Evolutionary conservation across 2,113 vertebrate genomes (phyloP).

Genomic region (Anguilla rostrata): DNA sequence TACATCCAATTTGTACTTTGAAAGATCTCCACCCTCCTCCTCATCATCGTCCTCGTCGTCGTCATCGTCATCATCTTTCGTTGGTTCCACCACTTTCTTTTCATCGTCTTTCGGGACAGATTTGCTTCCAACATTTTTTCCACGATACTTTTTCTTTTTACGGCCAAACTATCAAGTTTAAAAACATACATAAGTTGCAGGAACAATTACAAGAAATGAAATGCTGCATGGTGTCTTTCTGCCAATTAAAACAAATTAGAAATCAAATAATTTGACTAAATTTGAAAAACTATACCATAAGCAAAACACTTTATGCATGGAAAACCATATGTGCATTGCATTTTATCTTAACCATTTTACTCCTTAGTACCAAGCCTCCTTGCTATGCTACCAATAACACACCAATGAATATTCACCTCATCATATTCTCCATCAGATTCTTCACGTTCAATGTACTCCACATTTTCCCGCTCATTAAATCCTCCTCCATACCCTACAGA

Average conservation of each 20-base stretch:
- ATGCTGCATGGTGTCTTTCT: background rate
- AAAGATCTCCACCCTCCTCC: conserved; percentile 91
- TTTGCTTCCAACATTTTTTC: conserved; percentile 75
- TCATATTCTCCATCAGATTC: conserved; percentile 99
- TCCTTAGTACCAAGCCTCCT: background rate
- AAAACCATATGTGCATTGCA: background rate
- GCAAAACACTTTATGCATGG: background rate
- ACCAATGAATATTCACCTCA: conserved; percentile 73
- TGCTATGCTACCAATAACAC: background rate
- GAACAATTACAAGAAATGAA: background rate
- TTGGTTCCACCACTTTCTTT: conserved; percentile 77
- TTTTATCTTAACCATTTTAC: background rate
- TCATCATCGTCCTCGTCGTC: conserved; percentile 90
- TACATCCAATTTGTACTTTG: conserved; percentile 95
- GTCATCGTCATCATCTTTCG: conserved; percentile 70
- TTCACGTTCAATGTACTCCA: conserved; percentile 96
- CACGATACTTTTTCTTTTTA: conserved; percentile 97
- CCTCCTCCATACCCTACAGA: conserved; percentile 92
- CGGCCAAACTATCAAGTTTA: conserved; percentile 82
- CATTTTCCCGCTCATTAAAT: conserved; percentile 97
- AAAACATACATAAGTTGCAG: background rate
- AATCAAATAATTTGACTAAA: background rate
- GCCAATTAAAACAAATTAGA: background rate
- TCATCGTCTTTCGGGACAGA: conserved; percentile 82
- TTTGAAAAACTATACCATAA: background rate